Conservation (phyloP, 2,113 vertebrate species). For the Eurypyga helias region DNA sequence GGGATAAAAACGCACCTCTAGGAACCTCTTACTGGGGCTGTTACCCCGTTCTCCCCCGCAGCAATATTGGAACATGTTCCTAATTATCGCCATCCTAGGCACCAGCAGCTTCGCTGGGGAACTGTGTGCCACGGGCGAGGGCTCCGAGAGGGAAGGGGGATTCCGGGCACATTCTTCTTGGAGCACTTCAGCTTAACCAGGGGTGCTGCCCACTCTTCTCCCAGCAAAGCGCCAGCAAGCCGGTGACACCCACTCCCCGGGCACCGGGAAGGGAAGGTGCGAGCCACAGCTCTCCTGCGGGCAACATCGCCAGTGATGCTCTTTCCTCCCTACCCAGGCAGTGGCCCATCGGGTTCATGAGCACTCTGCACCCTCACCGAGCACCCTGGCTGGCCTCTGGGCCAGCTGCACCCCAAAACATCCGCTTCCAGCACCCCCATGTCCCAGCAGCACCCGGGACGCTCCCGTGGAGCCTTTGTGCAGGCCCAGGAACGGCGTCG, state of each 20-base stretch:
- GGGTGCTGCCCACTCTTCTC: too few species aligned
- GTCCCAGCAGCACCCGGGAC: background rate
- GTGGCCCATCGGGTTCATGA: accelerated
- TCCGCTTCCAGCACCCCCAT: background rate
- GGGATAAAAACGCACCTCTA: background rate
- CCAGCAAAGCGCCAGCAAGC: background rate
- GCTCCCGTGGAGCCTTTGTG: background rate
- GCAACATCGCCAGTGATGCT: accelerated
- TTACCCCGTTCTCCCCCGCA: accelerated
- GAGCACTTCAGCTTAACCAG: background rate
- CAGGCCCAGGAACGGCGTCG: background rate
- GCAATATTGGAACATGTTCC: background rate
- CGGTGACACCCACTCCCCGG: background rate
- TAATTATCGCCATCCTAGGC: background rate
- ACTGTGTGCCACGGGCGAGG: accelerated
- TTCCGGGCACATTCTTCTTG: accelerated
- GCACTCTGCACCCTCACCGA: accelerated
- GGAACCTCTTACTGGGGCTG: background rate
- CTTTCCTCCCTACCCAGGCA: background rate
- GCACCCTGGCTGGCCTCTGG: accelerated
- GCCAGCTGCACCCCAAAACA: background rate
- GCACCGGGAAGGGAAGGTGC: background rate
- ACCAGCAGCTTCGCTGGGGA: background rate
- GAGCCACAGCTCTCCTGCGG: accelerated
- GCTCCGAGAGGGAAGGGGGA: background rate